Evolutionary conservation across 2,113 vertebrate species (phyloP).

Genomic region (Odocoileus virginianus): DNA sequence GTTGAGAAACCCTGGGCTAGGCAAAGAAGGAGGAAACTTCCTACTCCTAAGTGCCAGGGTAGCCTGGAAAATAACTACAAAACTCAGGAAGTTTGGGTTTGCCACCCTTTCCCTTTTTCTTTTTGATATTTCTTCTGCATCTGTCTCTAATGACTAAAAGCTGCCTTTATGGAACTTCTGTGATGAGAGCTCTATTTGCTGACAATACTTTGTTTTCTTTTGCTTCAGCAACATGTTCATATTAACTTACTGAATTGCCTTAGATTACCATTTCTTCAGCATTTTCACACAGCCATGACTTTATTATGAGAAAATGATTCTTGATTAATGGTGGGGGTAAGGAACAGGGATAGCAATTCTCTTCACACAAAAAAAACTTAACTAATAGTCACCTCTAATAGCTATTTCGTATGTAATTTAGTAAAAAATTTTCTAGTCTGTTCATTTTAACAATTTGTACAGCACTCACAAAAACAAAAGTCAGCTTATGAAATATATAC

Average conservation of each 20-base stretch:
- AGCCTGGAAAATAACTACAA: neutral
- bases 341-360: neutral
- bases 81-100: neutral
- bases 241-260: neutral
- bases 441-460: neutral
- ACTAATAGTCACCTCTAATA: neutral
- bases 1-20: neutral
- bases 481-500: neutral
- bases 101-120: neutral
- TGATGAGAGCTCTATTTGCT: neutral
- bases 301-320: neutral
- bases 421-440: neutral
- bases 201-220: neutral
- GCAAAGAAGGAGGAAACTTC: neutral
- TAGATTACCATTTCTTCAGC: neutral
- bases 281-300: neutral
- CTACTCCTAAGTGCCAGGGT: neutral
- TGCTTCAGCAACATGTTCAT: neutral
- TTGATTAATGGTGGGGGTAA: neutral
- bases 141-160: neutral
- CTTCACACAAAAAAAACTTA: neutral
- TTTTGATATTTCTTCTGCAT: neutral
- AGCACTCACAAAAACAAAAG: neutral
- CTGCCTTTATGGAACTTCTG: neutral
- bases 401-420: neutral